Percentiles rank a stretch among this genome's conserved stretches.
These are phyloP conservation scores for Actenoides hombroni DNA, from an alignment of 2,113 vertebrate species.

Conservation along the genomic window DNA sequence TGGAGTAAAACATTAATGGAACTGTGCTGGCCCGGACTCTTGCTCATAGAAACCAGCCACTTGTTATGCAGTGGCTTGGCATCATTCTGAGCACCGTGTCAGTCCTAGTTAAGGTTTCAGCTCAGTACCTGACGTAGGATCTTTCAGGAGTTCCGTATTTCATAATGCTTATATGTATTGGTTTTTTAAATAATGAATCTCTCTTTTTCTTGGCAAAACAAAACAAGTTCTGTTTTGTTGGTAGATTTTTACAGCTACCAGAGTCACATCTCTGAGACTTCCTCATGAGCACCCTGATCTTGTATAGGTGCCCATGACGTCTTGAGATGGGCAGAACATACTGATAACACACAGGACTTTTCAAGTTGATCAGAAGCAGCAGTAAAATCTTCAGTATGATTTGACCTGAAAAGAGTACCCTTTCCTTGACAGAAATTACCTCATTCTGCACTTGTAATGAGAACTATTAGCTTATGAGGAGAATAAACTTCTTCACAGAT, in stretches of 20 bases:
- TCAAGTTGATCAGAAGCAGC: background rate
- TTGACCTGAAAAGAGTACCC: background rate
- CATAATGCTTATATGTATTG: background rate
- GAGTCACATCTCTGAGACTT: background rate
- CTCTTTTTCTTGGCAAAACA: background rate
- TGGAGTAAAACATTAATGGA: constrained; percentile 74
- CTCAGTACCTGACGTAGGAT: background rate
- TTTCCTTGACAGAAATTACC: background rate
- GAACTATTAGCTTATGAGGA: background rate
- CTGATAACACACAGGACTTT: background rate
- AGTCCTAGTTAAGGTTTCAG: background rate
- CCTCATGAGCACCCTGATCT: background rate
- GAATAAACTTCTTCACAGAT: background rate
- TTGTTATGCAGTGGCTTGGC: background rate
- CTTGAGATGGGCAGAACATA: background rate
- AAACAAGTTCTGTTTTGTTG: background rate
- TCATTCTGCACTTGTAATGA: background rate
- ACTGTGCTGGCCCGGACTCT: constrained; percentile 30
- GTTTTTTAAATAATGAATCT: background rate
- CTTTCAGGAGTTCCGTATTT: background rate
- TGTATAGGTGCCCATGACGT: background rate
- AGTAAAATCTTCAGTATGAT: background rate
- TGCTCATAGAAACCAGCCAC: background rate
- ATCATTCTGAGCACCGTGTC: background rate
- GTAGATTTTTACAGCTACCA: background rate